phyloP scores from a whole-genome alignment of 1,140 invertebrate species.

The Drosophila willistoni region DNA sequence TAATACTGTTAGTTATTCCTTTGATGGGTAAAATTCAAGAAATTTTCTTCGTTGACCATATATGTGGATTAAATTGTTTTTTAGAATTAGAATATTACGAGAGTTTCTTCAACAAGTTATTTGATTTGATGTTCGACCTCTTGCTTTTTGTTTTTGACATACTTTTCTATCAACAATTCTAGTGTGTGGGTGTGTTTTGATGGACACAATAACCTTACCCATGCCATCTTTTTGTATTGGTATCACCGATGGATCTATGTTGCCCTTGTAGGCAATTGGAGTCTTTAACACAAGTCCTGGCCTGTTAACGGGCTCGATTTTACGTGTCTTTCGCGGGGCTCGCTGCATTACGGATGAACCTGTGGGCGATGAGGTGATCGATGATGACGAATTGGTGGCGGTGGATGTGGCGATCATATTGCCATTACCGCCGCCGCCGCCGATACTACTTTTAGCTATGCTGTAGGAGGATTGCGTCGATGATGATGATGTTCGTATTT shows the following conservation, averaged over 20 bases:
- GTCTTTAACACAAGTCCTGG: constrained; percentile 90
- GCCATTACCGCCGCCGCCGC: constrained; percentile 2
- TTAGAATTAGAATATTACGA: neutral
- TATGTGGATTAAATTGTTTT: neutral
- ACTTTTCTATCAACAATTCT: constrained; percentile 14
- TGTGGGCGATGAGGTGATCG: constrained; percentile 33
- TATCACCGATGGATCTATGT: constrained; percentile 90
- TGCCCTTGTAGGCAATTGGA: constrained; percentile 91
- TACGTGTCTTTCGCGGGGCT: constrained; percentile 83
- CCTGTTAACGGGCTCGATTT: constrained; percentile 90
- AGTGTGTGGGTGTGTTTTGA: constrained; percentile 3
- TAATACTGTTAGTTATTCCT: neutral
- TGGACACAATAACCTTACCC: constrained; percentile 85
- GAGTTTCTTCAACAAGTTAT: neutral
- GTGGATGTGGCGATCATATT: constrained; percentile 23
- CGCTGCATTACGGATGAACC: constrained; percentile 44
- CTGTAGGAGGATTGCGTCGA: constrained; percentile 71
- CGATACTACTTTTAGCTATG: constrained; percentile 38
- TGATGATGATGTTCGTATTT: constrained; percentile 51
- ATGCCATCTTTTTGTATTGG: constrained; percentile 92
- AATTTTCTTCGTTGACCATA: neutral
- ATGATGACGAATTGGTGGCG: constrained; percentile 16
- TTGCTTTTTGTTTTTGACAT: neutral
- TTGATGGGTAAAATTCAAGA: too few relatives aligned
- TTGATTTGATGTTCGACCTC: neutral